Percentiles rank a stretch among this genome's conserved stretches.
phyloP scores from a whole-genome alignment of 37 sponge, comb jelly and placozoan genomes.

The Bolinopsis microptera region DNA sequence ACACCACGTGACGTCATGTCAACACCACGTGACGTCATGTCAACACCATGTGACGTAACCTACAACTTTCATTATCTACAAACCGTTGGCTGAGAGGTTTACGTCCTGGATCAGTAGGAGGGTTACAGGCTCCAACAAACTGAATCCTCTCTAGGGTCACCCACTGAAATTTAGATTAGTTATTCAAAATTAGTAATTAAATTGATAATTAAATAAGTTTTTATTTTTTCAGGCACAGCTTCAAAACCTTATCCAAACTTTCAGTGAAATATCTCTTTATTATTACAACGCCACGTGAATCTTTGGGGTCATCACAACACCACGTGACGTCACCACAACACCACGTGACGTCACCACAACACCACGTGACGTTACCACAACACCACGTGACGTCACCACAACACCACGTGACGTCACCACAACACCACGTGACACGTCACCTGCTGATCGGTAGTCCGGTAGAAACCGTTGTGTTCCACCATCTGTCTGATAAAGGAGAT shows the following conservation, averaged over 20 bases:
- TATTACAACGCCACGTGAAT: too few species aligned
- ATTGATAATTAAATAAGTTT: too few species aligned
- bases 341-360: background rate
- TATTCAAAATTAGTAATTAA: background rate
- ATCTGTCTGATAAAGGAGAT: constrained; percentile 96
- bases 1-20: too few species aligned
- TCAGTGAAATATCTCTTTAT: too few species aligned
- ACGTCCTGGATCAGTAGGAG: constrained; percentile 96
- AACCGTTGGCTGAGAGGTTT: constrained; percentile 90
- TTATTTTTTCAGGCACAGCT: too few species aligned
- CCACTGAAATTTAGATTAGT: constrained; percentile 68
- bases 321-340: background rate
- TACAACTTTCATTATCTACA: too few species aligned
- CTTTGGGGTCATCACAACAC: too few species aligned
- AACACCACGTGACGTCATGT: too few species aligned
- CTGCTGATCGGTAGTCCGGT: constrained; percentile 85
- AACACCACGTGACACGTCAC: background rate
- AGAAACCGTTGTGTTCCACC: constrained; percentile 95
- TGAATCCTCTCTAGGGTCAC: constrained; percentile 89
- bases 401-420: background rate
- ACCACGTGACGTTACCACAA: background rate
- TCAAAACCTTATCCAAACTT: too few species aligned
- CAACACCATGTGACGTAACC: too few species aligned
- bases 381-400: background rate
- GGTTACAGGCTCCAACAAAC: constrained; percentile 98